These are phyloP conservation scores for Bos indicus DNA, from an alignment of 2,113 vertebrate species.

Conservation along the genomic window DNA sequence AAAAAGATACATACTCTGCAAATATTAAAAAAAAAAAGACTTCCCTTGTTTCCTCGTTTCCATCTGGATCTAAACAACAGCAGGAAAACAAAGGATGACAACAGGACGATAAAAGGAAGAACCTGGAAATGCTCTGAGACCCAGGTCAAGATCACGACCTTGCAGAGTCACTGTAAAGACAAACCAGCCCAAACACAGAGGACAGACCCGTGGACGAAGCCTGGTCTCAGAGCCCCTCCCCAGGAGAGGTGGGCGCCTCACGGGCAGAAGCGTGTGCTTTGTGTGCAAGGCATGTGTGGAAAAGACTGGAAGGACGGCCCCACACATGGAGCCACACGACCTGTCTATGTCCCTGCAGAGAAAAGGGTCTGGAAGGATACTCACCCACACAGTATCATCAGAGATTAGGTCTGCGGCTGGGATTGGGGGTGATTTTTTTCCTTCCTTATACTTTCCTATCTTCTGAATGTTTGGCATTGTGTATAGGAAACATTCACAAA, in stretches of 20 bases:
- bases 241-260: neutral
- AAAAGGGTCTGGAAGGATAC: neutral
- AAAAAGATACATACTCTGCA: neutral
- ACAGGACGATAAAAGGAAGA: neutral
- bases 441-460: neutral
- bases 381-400: neutral
- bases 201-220: neutral
- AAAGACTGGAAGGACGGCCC: neutral
- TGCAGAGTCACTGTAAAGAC: neutral
- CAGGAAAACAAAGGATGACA: neutral
- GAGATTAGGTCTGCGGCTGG: neutral
- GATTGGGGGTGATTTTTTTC: neutral
- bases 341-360: neutral
- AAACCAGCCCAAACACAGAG: neutral
- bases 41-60: neutral
- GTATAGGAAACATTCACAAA: neutral
- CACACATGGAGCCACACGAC: neutral
- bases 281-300: rapidly evolving
- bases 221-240: neutral
- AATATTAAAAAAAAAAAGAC: neutral
- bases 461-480: neutral
- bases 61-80: neutral
- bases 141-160: neutral
- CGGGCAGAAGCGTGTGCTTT: neutral
- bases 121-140: neutral